A percentile compares a stretch with the other conserved stretches of the same genome.
Conservation (phyloP, 2,888 invertebrate genomes). For the Amitus sp. region DNA sequence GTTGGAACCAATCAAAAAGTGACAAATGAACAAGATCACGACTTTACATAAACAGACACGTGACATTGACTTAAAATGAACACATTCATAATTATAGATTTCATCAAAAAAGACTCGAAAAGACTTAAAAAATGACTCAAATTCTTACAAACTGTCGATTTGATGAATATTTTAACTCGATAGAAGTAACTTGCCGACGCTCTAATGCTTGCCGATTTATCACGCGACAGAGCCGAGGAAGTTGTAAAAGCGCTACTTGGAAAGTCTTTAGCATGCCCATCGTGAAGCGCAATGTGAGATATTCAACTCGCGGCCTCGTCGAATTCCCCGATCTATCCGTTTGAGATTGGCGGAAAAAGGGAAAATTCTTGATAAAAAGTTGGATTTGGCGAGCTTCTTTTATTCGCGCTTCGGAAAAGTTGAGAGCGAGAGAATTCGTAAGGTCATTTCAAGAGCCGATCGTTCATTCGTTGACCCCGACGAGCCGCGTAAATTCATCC, state of each 20-base stretch:
- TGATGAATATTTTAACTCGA: background rate
- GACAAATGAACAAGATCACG: too few species aligned
- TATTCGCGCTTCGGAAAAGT: too few species aligned
- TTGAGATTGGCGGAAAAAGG: background rate
- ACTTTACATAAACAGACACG: too few species aligned
- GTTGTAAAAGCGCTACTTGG: slow-evolving; percentile 59
- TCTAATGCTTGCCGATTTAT: background rate
- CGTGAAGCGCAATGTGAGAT: slow-evolving; percentile 37
- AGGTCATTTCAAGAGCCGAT: slow-evolving; percentile 13
- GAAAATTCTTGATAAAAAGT: too few species aligned
- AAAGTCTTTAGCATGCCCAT: slow-evolving; percentile 47
- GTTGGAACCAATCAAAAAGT: too few species aligned
- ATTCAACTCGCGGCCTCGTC: slow-evolving; percentile 37
- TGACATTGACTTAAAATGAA: too few species aligned
- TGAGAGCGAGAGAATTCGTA: background rate
- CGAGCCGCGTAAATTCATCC: slow-evolving; percentile 43
- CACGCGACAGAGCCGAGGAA: slow-evolving; percentile 47
- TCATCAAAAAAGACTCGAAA: too few species aligned
- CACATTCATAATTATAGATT: too few species aligned
- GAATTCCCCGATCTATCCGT: slow-evolving; percentile 12
- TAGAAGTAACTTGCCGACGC: background rate
- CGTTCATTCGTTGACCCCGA: slow-evolving; percentile 44
- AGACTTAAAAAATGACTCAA: too few species aligned
- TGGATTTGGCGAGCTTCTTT: too few species aligned
- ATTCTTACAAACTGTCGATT: too few species aligned